phyloP scores from a whole-genome alignment of 2,113 vertebrate species.

The Paradisaea rubra region DNA sequence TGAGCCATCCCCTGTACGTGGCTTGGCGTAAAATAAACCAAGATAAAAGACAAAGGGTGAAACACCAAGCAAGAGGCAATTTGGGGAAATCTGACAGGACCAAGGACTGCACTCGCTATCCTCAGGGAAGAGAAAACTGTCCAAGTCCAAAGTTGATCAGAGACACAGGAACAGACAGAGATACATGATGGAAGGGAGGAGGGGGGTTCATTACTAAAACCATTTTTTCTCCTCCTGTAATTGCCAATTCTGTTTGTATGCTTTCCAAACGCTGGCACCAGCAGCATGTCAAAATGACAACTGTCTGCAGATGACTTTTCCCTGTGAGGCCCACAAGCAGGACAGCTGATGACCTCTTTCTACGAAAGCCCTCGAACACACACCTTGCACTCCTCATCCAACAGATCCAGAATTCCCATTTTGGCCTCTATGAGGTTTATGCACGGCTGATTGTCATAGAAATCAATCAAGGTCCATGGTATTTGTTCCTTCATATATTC shows the following conservation, averaged over 20 bases:
- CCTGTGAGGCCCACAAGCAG: background rate
- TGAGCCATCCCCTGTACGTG: background rate
- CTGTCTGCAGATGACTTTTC: background rate
- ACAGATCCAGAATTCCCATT: conserved; percentile 91
- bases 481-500: conserved; percentile 99
- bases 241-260: background rate
- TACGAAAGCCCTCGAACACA: background rate
- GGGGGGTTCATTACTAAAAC: background rate
- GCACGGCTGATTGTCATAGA: conserved; percentile 98
- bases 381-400: conserved; percentile 97
- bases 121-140: background rate
- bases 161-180: background rate
- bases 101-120: background rate
- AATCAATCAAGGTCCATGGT: conserved; percentile 98
- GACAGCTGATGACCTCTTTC: background rate
- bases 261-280: background rate
- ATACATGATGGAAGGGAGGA: background rate
- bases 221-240: background rate
- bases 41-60: background rate
- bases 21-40: background rate
- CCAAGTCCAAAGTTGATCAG: background rate
- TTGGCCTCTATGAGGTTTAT: conserved; percentile 98
- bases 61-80: background rate
- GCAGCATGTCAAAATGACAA: background rate
- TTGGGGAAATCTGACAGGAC: background rate